Evolutionary conservation across 2,888 invertebrate species (phyloP).

Genomic region (Epiblema foenella): DNA sequence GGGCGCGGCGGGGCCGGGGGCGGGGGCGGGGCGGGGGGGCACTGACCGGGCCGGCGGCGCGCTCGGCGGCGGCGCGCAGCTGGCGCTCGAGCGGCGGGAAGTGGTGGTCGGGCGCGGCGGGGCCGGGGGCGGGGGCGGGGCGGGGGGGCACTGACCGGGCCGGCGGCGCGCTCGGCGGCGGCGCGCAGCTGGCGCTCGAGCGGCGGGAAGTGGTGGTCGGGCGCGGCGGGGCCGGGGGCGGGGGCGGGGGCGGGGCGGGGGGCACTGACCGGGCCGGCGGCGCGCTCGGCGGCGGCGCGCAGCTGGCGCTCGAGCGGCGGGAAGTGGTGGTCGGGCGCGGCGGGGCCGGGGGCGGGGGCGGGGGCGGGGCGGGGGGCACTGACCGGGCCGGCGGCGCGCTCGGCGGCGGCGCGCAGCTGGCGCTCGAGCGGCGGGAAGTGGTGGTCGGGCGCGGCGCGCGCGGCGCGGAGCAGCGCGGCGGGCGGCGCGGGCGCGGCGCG

Average conservation of each 20-base stretch:
- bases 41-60: conserved; percentile 84
- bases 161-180: conserved; percentile 85
- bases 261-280: conserved; percentile 83
- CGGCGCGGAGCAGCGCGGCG: conserved; percentile 87
- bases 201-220: too few relatives aligned
- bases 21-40: conserved; percentile 10
- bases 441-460: conserved; percentile 89
- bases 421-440: conserved; percentile 95
- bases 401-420: conserved; percentile 90
- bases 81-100: too few relatives aligned
- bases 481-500: conserved; percentile 62
- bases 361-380: conserved; percentile 73
- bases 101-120: too few relatives aligned
- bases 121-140: conserved; percentile 47
- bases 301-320: conserved; percentile 93
- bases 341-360: conserved; percentile 75
- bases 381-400: conserved; percentile 84
- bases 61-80: conserved; percentile 88
- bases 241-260: too few relatives aligned
- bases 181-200: conserved; percentile 93
- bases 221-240: too few relatives aligned
- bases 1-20: too few relatives aligned
- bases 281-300: conserved; percentile 86
- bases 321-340: conserved; percentile 96
- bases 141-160: conserved; percentile 75